Evolutionary conservation across 2,888 invertebrate species (phyloP).

Genomic region (Idaea biselata): DNA sequence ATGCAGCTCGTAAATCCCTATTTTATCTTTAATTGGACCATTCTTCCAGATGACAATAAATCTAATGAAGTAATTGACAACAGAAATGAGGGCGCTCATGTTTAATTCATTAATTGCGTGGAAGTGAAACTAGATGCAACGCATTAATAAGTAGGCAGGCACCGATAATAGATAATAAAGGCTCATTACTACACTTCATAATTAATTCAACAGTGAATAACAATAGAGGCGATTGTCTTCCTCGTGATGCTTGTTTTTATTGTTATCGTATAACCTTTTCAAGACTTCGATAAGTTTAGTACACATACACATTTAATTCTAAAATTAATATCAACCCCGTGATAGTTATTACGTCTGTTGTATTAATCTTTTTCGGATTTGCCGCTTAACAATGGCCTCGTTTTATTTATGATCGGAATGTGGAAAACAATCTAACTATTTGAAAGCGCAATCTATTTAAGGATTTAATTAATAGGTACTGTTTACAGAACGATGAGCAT

Average conservation of each 20-base stretch:
- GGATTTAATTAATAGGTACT: conserved; percentile 31
- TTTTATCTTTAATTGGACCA: background rate
- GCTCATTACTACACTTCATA: conserved; percentile 21
- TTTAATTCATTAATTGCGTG: conserved; percentile 36
- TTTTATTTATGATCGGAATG: conserved; percentile 51
- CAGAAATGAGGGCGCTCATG: conserved; percentile 33
- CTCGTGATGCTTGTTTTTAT: conserved; percentile 30
- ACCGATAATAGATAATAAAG: conserved; percentile 25
- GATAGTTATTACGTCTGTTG: conserved; percentile 10
- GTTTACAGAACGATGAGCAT: conserved; percentile 41
- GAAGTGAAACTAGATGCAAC: conserved; percentile 35
- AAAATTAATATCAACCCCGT: background rate
- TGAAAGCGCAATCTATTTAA: conserved; percentile 29
- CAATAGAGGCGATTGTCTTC: conserved; percentile 34
- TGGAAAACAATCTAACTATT: conserved; percentile 35
- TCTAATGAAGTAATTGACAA: conserved; percentile 28
- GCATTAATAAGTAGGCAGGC: conserved; percentile 17
- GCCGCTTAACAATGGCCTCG: conserved; percentile 56
- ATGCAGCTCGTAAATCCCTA: background rate
- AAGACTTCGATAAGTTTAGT: conserved; percentile 9
- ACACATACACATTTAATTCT: background rate
- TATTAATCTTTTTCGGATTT: conserved; percentile 45
- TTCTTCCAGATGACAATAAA: conserved; percentile 26
- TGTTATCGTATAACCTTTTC: conserved; percentile 31
- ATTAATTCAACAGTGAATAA: conserved; percentile 30